A percentile compares a stretch with the other conserved stretches of the same genome.
Evolutionary conservation across 2,797 vertebrate species (phyloP).

Genomic region (Falco columbarius): DNA sequence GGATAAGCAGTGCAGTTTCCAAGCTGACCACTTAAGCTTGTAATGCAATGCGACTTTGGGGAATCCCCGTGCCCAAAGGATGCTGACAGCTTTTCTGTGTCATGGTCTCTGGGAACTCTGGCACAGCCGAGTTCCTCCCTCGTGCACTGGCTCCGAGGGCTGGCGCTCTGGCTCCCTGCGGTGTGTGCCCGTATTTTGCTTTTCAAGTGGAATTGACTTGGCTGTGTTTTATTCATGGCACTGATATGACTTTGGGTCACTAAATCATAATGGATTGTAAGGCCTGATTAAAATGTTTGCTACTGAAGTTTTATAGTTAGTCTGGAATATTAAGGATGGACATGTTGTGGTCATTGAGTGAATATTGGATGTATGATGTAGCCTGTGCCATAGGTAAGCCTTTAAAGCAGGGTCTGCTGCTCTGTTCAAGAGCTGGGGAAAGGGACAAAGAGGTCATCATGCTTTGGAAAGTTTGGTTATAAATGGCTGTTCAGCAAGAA

Average conservation of each 20-base stretch:
- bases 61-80: neutral
- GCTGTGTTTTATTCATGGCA: neutral
- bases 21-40: neutral
- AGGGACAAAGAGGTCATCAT: rapidly evolving
- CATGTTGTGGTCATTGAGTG: neutral
- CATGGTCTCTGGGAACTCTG: neutral
- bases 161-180: neutral
- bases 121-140: rapidly evolving
- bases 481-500: neutral
- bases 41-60: neutral
- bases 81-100: neutral
- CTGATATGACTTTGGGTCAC: neutral
- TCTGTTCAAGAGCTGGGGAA: neutral
- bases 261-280: neutral
- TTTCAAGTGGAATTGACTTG: neutral
- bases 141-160: rapidly evolving
- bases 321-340: neutral
- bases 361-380: neutral
- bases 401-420: neutral
- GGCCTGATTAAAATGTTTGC: neutral
- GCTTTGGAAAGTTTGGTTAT: neutral
- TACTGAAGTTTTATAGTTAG: neutral
- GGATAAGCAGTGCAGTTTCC: neutral
- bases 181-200: neutral
- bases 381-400: neutral